Conservation (phyloP, 2,888 invertebrate genomes). For the Ochropleura plecta region DNA sequence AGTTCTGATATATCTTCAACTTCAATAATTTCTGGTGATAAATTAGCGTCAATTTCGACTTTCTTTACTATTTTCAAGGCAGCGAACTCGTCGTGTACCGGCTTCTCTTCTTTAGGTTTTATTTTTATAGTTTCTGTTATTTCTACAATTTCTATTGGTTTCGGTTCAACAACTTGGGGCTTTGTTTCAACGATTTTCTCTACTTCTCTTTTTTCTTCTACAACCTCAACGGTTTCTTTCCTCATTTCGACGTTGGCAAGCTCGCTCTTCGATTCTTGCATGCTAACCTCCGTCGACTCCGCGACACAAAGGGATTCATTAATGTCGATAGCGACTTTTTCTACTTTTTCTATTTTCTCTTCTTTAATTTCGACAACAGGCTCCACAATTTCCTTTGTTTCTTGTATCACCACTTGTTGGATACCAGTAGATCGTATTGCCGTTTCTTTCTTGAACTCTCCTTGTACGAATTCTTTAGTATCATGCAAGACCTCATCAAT, state of each 20-base stretch:
- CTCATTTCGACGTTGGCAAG: conserved; percentile 40
- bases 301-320: conserved; percentile 59
- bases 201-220: conserved; percentile 28
- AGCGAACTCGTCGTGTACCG: conserved; percentile 68
- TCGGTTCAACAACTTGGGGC: conserved; percentile 37
- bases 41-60: conserved; percentile 58
- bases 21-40: conserved; percentile 64
- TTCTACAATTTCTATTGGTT: conserved; percentile 55
- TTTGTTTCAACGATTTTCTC: conserved; percentile 32
- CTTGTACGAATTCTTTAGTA: conserved; percentile 60
- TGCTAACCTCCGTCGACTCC: conserved; percentile 47
- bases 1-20: conserved; percentile 60
- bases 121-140: conserved; percentile 51
- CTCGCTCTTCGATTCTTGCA: conserved; percentile 57
- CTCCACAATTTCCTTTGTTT: conserved; percentile 62
- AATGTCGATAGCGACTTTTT: conserved; percentile 63
- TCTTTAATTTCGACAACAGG: conserved; percentile 61
- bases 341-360: conserved; percentile 63
- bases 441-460: conserved; percentile 60
- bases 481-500: conserved; percentile 56
- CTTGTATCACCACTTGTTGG: conserved; percentile 55
- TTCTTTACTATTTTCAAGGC: conserved; percentile 72
- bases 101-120: conserved; percentile 52
- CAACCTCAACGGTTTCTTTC: conserved; percentile 38
- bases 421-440: conserved; percentile 50